phyloP scores from a whole-genome alignment of 2,797 vertebrate species.

The Scyliorhinus canicula region DNA sequence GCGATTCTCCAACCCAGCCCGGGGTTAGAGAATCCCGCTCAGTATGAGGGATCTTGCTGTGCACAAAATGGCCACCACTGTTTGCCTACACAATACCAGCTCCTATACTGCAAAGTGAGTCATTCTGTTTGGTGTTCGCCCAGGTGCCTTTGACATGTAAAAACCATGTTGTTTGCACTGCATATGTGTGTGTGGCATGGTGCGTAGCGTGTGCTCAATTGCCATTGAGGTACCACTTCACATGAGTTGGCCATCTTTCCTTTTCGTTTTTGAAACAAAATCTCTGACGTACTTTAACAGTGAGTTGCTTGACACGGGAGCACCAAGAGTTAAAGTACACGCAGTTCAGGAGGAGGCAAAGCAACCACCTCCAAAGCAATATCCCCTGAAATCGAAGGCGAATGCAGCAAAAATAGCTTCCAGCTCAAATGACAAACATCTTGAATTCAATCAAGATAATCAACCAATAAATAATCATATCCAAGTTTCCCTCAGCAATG shows the following conservation, averaged over 20 bases:
- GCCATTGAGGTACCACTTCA: background rate
- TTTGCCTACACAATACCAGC: background rate
- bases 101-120: background rate
- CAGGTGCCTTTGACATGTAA: background rate
- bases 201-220: background rate
- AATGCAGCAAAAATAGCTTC: background rate
- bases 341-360: background rate
- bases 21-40: too few relatives aligned
- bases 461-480: background rate
- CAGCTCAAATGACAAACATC: background rate
- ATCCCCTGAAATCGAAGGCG: background rate
- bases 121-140: background rate
- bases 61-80: background rate
- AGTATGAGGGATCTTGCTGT: background rate
- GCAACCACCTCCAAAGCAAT: background rate
- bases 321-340: background rate
- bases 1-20: too few relatives aligned
- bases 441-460: constrained; percentile 9
- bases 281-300: background rate
- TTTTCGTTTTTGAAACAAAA: background rate
- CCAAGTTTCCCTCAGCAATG: background rate
- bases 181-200: background rate
- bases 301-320: background rate
- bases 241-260: background rate
- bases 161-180: background rate